phyloP scores from a whole-genome alignment of 2,888 invertebrate genomes.

The Atrina japonica region DNA sequence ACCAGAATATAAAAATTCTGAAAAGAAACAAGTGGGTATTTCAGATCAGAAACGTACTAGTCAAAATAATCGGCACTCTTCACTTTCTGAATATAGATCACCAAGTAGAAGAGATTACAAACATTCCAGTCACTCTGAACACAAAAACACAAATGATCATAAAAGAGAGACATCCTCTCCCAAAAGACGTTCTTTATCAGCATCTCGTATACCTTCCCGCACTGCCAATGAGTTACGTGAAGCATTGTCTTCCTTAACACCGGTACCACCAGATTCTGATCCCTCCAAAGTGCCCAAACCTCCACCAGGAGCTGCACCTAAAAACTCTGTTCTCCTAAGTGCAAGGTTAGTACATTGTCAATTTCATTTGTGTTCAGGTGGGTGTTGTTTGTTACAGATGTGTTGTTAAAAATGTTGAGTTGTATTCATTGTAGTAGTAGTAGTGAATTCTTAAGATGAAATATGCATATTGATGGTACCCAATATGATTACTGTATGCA shows the following conservation, averaged over 20 bases:
- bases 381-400: no score
- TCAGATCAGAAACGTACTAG: neutral
- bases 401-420: no score
- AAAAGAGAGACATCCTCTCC: conserved; percentile 4
- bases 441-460: no score
- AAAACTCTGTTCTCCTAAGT: conserved; percentile 65
- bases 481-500: no score
- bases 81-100: conserved; percentile 1
- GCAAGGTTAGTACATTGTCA: conserved; percentile 74
- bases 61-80: neutral
- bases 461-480: no score
- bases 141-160: conserved; percentile 11
- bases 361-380: no score
- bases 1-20: conserved; percentile 3
- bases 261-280: conserved; percentile 57
- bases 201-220: conserved; percentile 56
- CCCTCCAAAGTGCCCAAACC: conserved; percentile 67
- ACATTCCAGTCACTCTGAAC: conserved; percentile 7
- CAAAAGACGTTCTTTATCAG: conserved; percentile 63
- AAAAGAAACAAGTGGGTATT: neutral
- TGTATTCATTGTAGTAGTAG: no score
- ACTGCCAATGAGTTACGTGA: conserved; percentile 49
- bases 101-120: conserved; percentile 4
- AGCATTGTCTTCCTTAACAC: conserved; percentile 51
- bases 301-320: conserved; percentile 73